Evolutionary conservation across 2,113 vertebrate genomes (phyloP), one percentile per base, ranked within the genome.

Genomic region (Alethe castanea): DNA sequence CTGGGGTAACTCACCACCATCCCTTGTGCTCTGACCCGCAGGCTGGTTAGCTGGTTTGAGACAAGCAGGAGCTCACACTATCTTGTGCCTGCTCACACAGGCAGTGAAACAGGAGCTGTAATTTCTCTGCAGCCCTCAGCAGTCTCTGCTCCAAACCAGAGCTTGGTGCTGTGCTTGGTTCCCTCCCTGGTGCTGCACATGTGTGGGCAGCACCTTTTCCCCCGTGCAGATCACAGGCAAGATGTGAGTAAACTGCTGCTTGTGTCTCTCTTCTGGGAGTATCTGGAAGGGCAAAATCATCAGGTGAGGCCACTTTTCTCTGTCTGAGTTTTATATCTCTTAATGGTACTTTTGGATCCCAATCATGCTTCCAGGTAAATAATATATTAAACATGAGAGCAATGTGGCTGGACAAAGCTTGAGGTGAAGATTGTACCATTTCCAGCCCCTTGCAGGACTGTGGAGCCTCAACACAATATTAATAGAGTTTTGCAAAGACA

Each of bases 171-270:
- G 26, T n/a, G 42, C 26, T 61, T 52, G 72, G 28, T 29, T 60
- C n/a, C 44, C 2, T 3, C 56, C 29, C 50, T 40, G 36, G 24
- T 17, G 18, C 11, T 3, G 4, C 1, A 3, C 1, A 0, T 0
- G 2, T 9, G 24, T 35, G 71, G 67, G 56, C 2, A 45, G 14
- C 47, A 5, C 1, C 0, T 25, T 61, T 35, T 28, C 3, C 3
- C 3, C 19, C 0, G 0, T 9, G 35, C 12, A 36, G 66, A 56
- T n/a, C 38, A 31, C 23, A 44, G 19, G 13, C 11, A 60, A 5
- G 4, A 2, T 12, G 12, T 14, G 14, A 48, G 19, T 22, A 28
- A 52, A 57, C 12, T 36, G 29, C 4, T 60, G 19, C 25, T 84
- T 16, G 17, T 44, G 16, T n/a, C 20, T 13, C 31, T 88, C 35